Base-by-base conservation (phyloP, 2,797 vertebrate genomes). In the Rhadinocentrus ornatus region DNA sequence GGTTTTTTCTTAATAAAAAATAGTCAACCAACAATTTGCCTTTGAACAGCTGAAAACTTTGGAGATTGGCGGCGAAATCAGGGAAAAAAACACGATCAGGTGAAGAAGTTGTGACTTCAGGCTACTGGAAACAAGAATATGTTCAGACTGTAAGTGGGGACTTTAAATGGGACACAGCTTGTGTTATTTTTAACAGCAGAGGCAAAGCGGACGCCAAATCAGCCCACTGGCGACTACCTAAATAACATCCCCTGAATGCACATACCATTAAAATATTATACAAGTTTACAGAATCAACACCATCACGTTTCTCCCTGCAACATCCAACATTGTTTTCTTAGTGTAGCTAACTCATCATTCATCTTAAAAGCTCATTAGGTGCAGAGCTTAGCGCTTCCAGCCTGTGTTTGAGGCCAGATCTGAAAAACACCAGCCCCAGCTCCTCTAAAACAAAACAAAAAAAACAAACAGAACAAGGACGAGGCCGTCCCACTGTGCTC, bases 241-340 rank as follows among this genome's bases (percentile, higher is more conserved):
- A 85, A 75, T 27, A 48, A 70, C 76, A 74, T 81, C 85, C 85
- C 77, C 79, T 84, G 73, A 85, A 89, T 63, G 69, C 82, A 81
- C 82, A 84, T 69, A 88, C 66, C 84, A 86, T 86, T 91, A 88
- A 90, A 93, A 91, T 92, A 89, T 83, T 89, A 84, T 90, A 93
- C 90, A 93, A 89, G 89, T 89, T 82, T 90, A 89, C 87, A 91
- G 57, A 89, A 86, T 91, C 32, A 86, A 44, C 63, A 69, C 53
- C 27, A 16, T 35, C 4, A 26, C 24, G 20, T 72, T 20, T 59
- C 48, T 70, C 67, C 69, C 67, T 65, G 66, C 75, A 71, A 72
- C 69, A 58, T 63, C 66, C 70, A 60, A 81, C 73, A 27, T 29
- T 61, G 66, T 79, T 65, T 78, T 34, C 37, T 59, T 54, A 10